Conservation (phyloP, 2,113 vertebrate genomes). For the Capreolus pygargus region DNA sequence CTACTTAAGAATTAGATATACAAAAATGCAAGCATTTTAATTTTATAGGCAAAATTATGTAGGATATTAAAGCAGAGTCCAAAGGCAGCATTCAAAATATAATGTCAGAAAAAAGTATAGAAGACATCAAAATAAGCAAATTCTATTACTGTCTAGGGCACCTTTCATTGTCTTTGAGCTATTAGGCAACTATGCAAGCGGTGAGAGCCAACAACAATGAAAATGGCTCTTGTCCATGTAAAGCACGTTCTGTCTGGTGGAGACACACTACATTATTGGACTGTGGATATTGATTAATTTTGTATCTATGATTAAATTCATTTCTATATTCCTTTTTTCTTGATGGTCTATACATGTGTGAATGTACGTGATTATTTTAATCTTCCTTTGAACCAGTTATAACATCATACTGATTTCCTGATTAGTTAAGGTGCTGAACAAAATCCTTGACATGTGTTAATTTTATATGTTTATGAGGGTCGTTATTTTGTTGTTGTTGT, state of each 20-base stretch:
- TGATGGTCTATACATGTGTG: fast-evolving
- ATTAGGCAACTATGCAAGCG: fast-evolving
- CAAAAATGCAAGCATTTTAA: background rate
- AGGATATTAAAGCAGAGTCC: background rate
- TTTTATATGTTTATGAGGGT: background rate
- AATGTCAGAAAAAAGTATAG: background rate
- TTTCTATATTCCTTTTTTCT: background rate
- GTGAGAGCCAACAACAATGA: fast-evolving
- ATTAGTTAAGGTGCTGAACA: background rate
- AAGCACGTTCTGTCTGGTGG: background rate
- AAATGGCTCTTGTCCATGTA: background rate
- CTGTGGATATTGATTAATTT: background rate
- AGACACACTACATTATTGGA: fast-evolving
- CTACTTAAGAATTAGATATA: background rate
- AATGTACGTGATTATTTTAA: background rate
- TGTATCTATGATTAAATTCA: background rate
- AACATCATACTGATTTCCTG: background rate
- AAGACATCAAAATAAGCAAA: background rate
- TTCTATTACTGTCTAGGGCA: fast-evolving
- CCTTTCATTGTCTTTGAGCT: background rate
- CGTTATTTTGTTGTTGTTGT: background rate
- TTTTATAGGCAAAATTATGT: background rate
- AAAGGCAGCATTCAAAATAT: background rate
- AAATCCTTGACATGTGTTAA: background rate
- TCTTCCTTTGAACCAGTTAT: background rate